Evolutionary conservation across 2,888 invertebrate species (phyloP).

Genomic region (Macrosiphum euphorbiae): DNA sequence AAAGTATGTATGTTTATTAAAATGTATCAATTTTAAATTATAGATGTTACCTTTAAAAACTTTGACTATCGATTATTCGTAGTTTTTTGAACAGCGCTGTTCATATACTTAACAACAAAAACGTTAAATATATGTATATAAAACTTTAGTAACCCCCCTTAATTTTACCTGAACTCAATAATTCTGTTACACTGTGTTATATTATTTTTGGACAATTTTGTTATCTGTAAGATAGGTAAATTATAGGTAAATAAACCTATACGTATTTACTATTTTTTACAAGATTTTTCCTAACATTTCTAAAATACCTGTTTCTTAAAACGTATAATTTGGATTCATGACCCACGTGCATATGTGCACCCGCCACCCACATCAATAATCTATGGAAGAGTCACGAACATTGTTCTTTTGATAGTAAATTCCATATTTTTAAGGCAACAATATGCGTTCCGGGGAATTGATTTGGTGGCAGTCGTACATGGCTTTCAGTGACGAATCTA

Average conservation of each 20-base stretch:
- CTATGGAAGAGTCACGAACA: too few species aligned
- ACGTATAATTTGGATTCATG: too few species aligned
- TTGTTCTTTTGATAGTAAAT: not conserved
- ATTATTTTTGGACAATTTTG: not conserved
- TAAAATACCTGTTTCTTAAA: not conserved
- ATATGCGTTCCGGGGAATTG: not conserved
- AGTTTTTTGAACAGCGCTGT: not conserved
- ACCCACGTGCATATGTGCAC: too few species aligned
- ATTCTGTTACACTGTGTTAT: not conserved
- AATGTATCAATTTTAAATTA: not conserved
- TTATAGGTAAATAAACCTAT: not conserved
- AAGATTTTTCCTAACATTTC: not conserved
- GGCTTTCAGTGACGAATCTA: not conserved
- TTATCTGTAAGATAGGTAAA: not conserved
- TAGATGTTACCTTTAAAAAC: not conserved
- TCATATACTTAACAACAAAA: not conserved
- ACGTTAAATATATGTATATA: not conserved
- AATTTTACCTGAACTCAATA: not conserved
- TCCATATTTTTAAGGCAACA: not conserved
- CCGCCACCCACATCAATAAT: too few species aligned
- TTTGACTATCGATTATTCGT: not conserved
- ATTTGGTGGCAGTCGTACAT: not conserved
- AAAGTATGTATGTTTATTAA: not conserved
- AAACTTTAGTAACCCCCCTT: not conserved
- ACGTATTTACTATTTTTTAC: not conserved